phyloP scores from a whole-genome alignment of 2,113 vertebrate genomes.

The Scopus umbretta region DNA sequence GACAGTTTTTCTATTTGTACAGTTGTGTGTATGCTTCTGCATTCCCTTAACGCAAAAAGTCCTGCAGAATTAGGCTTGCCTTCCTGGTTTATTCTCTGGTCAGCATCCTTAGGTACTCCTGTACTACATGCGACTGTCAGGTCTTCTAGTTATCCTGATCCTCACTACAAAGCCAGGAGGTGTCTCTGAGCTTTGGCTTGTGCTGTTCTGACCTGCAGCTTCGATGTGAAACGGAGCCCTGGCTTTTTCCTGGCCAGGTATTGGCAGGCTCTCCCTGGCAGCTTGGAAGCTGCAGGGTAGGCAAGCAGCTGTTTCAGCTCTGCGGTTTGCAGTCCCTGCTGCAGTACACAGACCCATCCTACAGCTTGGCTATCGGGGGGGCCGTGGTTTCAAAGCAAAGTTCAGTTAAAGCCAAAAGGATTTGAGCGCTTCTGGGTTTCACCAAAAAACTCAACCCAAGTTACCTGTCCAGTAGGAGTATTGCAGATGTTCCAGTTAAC shows the following conservation, averaged over 20 bases:
- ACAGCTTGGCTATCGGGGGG: not conserved
- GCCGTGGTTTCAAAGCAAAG: not conserved
- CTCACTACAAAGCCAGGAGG: not conserved
- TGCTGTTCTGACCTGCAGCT: no score
- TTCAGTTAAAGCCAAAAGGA: not conserved
- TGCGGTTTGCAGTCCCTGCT: not conserved
- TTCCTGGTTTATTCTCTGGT: not conserved
- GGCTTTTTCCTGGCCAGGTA: not conserved
- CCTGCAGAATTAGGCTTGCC: not conserved
- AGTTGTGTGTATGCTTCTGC: no score
- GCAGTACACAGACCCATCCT: no score
- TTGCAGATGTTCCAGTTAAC: not conserved
- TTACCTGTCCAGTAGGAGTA: not conserved
- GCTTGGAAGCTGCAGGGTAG: not conserved
- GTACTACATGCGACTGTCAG: rapidly evolving
- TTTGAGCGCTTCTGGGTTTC: not conserved
- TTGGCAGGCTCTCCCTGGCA: no score
- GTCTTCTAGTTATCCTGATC: not conserved
- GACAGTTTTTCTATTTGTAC: not conserved
- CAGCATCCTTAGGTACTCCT: not conserved
- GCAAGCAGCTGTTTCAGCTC: not conserved
- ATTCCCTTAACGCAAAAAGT: not conserved
- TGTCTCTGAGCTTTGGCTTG: not conserved
- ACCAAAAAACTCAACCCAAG: not conserved
- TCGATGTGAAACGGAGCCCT: rapidly evolving